These are phyloP conservation scores for Drosophila infuscata DNA, from an alignment of 2,888 invertebrate genomes.

Conservation along the genomic window DNA sequence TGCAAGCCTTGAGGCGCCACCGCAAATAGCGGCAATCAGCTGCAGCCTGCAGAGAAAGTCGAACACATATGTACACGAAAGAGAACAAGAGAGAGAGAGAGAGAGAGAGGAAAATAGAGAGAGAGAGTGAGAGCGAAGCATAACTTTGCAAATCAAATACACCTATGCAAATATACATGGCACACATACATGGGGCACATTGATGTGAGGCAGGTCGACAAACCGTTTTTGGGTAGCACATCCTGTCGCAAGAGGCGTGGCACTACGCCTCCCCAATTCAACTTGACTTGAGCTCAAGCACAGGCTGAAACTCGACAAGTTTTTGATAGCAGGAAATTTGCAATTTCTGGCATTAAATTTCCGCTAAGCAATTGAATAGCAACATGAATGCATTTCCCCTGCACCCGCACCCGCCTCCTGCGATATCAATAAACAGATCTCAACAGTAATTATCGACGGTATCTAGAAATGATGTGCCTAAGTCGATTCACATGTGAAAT, in stretches of 20 bases:
- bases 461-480: slow-evolving; percentile 58
- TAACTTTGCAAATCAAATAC: slow-evolving; percentile 64
- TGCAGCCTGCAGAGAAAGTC: not conserved
- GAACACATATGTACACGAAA: not conserved
- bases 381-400: slow-evolving; percentile 22
- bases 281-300: not conserved
- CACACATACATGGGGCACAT: slow-evolving; percentile 4
- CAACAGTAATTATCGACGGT: slow-evolving; percentile 60
- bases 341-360: slow-evolving; percentile 77
- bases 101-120: not conserved
- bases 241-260: slow-evolving; percentile 8
- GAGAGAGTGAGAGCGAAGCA: not conserved
- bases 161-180: slow-evolving; percentile 49
- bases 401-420: slow-evolving; percentile 8
- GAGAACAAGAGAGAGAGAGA: not conserved
- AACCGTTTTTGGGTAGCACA: slow-evolving; percentile 25
- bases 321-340: slow-evolving; percentile 75
- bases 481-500: slow-evolving; percentile 15
- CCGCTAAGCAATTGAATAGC: slow-evolving; percentile 56
- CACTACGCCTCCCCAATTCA: not conserved
- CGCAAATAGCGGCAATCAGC: slow-evolving; percentile 5
- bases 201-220: slow-evolving; percentile 10
- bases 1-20: slow-evolving; percentile 2
- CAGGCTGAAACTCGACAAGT: slow-evolving; percentile 41
- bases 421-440: slow-evolving; percentile 22